phyloP scores from a whole-genome alignment of 2,888 invertebrate species.

The Belgica antarctica region DNA sequence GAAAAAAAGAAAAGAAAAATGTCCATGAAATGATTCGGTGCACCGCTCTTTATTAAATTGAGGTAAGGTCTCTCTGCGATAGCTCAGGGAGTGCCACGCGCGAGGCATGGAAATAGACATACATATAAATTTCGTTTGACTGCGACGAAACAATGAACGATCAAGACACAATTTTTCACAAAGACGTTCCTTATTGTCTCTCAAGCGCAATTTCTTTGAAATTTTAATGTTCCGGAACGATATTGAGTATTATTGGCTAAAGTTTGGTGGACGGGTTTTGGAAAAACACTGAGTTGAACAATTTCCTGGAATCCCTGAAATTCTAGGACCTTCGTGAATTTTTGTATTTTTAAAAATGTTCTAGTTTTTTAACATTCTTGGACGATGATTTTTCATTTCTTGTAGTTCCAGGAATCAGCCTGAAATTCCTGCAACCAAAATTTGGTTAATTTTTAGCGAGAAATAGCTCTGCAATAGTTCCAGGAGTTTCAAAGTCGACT shows the following conservation, averaged over 20 bases:
- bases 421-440: too few relatives aligned
- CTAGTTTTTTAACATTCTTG: too few relatives aligned
- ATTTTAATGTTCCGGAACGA: conserved; percentile 41
- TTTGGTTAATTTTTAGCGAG: too few relatives aligned
- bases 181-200: conserved; percentile 43
- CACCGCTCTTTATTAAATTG: conserved; percentile 27
- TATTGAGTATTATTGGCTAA: neutral
- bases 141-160: conserved; percentile 20
- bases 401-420: too few relatives aligned
- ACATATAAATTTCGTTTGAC: conserved; percentile 10
- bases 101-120: neutral
- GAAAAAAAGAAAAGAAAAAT: neutral
- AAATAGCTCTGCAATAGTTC: too few relatives aligned
- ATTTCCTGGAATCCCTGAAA: too few relatives aligned
- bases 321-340: too few relatives aligned
- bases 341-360: too few relatives aligned
- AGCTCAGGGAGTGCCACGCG: neutral
- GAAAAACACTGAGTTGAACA: too few relatives aligned
- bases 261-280: neutral
- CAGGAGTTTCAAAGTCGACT: too few relatives aligned
- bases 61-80: conserved; percentile 10
- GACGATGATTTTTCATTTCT: too few relatives aligned
- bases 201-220: conserved; percentile 18
- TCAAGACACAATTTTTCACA: conserved; percentile 23
- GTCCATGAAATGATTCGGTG: conserved; percentile 14